A percentile compares a stretch with the other conserved stretches of the same genome.
phyloP scores from a whole-genome alignment of 2,113 vertebrate species.

The Notechis scutatus region DNA sequence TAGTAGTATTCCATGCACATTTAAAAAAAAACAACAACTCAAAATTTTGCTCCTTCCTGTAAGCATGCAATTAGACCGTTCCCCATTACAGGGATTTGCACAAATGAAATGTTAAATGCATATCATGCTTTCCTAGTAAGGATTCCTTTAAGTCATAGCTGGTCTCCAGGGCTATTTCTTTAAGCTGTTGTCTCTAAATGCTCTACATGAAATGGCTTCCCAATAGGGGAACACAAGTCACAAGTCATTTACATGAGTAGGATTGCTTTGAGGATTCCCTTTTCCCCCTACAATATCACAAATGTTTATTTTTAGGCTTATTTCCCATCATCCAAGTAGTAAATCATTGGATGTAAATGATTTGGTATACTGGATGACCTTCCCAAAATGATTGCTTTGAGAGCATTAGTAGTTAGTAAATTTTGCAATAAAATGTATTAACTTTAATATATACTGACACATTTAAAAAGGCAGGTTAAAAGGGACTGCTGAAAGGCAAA shows the following conservation, averaged over 20 bases:
- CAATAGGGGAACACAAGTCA: neutral
- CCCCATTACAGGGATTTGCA: conserved; percentile 39
- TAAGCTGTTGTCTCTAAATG: neutral
- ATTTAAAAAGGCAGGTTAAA: neutral
- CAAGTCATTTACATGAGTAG: neutral
- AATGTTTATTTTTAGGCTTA: neutral
- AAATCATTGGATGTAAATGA: neutral
- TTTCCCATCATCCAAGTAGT: neutral
- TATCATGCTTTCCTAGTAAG: neutral
- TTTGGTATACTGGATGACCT: neutral
- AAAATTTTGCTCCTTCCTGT: conserved; percentile 62
- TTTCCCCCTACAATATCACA: neutral
- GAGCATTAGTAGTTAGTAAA: neutral
- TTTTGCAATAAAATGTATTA: neutral
- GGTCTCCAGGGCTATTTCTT: neutral
- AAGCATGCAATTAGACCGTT: conserved; percentile 55
- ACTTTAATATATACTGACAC: neutral
- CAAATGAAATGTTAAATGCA: neutral
- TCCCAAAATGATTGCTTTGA: neutral
- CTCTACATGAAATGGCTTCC: neutral
- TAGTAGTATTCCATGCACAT: conserved; percentile 53
- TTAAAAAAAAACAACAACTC: conserved; percentile 6
- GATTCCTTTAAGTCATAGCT: neutral
- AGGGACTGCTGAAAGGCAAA: neutral
- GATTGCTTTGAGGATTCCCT: neutral